These are phyloP conservation scores for Zhuqinia jingwanae DNA, from an alignment of 2,888 invertebrate genomes.

Conservation along the genomic window DNA sequence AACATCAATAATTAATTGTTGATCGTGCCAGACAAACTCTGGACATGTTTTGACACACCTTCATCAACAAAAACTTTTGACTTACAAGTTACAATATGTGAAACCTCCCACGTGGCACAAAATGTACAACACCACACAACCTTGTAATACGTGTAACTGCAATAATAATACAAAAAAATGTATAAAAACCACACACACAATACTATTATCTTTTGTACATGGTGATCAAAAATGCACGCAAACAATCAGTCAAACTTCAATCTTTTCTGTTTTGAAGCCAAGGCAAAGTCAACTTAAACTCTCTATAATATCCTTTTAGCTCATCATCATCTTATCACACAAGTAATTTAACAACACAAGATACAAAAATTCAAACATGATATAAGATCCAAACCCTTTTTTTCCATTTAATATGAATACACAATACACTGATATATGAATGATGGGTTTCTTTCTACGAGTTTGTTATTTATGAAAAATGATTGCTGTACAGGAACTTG, in stretches of 20 bases:
- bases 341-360: slow-evolving; percentile 3
- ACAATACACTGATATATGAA: too few relatives aligned
- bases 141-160: not conserved
- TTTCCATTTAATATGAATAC: not conserved
- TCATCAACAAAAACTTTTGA: slow-evolving; percentile 49
- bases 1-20: slow-evolving; percentile 55
- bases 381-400: not conserved
- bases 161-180: slow-evolving; percentile 34
- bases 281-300: too few relatives aligned
- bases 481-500: slow-evolving; percentile 40
- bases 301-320: not conserved
- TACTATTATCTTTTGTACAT: too few relatives aligned
- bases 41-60: slow-evolving; percentile 73
- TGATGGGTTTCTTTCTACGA: slow-evolving; percentile 25
- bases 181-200: slow-evolving; percentile 62
- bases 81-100: slow-evolving; percentile 36
- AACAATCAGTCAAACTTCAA: slow-evolving; percentile 72
- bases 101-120: slow-evolving; percentile 71
- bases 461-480: slow-evolving; percentile 58
- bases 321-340: not conserved
- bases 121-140: slow-evolving; percentile 33
- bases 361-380: not conserved
- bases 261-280: too few relatives aligned
- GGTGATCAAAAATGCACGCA: slow-evolving; percentile 55
- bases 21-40: slow-evolving; percentile 62